Evolutionary conservation across 2,888 invertebrate genomes (phyloP), one percentile per base, ranked within the genome.

Genomic region (Zaprionus obscuricornis): DNA sequence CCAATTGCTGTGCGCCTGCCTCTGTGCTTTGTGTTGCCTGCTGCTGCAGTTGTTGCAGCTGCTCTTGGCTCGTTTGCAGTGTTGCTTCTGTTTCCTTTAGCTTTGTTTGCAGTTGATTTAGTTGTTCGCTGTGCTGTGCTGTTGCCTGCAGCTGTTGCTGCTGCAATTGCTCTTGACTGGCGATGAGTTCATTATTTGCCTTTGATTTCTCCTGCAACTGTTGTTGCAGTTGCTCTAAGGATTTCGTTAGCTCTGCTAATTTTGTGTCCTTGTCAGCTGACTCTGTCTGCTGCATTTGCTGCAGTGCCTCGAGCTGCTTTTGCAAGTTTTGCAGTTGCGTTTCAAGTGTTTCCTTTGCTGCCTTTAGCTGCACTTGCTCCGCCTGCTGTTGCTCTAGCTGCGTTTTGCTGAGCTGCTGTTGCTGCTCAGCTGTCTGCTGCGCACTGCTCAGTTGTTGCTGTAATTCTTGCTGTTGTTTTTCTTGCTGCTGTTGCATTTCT

Each of bases 1-100:
- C 42, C 11, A 83, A 18, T 14, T 65, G 66, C 1, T 78, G 59
- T 5, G 65, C 62, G 0, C 55, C 60, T 11, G 56, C 45, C 17
- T 66, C 55, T 3, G 62, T 64, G 24, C 56, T 70, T 0, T n/a
- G 8, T 0, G 50, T 17, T 3, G 66, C 59, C 37, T 68, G 66
- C 8, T 74, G 59, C 40, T 74, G 72, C 27, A 74, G 37, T 16
- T 64, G 56, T 24, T 75, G 71, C 10, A 75, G n/a, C 10, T 71
- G 69, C 4, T 3, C 8, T 33, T 66, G 54, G 1, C 16, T 46
- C 0, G 18, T 14, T 16, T 64, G 46, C 0, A 66, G 22, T 0
- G 33, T 14, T 0, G 11, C 20, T 10, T 75, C 63, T 3, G 16
- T 3, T 1, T 66, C 52, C 0, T 11, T 1, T 2, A 34, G 7